phyloP scores from a whole-genome alignment of 2,888 invertebrate genomes.

The Drosophila parthenogenetica region DNA sequence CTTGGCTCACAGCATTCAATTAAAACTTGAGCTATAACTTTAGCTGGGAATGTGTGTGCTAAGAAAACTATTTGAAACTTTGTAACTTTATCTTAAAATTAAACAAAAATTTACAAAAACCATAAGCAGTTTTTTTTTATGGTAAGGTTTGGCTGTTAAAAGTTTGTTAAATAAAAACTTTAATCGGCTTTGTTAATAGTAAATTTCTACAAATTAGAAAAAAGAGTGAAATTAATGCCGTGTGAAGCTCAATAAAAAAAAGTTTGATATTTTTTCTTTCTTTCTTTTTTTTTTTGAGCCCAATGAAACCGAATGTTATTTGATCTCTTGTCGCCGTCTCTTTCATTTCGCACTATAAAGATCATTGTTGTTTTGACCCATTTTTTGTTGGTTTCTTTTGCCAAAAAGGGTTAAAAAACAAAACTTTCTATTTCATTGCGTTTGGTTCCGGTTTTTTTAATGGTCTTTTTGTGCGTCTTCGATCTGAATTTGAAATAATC shows the following conservation, averaged over 20 bases:
- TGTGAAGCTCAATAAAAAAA: background rate
- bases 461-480: slow-evolving; percentile 8
- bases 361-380: slow-evolving; percentile 26
- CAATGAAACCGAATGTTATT: slow-evolving; percentile 10
- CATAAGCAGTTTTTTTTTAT: too few species aligned
- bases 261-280: background rate
- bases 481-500: slow-evolving; percentile 51
- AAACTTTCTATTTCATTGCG: slow-evolving; percentile 69
- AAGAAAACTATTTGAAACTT: background rate
- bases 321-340: background rate
- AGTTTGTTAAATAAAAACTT: too few species aligned
- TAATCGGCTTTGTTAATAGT: background rate
- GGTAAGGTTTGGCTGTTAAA: too few species aligned
- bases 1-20: background rate
- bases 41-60: background rate
- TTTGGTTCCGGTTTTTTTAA: slow-evolving; percentile 69
- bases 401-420: slow-evolving; percentile 22
- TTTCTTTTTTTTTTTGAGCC: background rate
- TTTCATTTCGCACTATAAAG: slow-evolving; percentile 7
- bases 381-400: slow-evolving; percentile 30
- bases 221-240: slow-evolving; percentile 1
- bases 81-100: background rate
- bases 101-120: background rate
- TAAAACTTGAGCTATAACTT: background rate
- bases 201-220: slow-evolving; percentile 4